phyloP scores from a whole-genome alignment of 2,888 invertebrate species.

The Microctonus hyperodae region DNA sequence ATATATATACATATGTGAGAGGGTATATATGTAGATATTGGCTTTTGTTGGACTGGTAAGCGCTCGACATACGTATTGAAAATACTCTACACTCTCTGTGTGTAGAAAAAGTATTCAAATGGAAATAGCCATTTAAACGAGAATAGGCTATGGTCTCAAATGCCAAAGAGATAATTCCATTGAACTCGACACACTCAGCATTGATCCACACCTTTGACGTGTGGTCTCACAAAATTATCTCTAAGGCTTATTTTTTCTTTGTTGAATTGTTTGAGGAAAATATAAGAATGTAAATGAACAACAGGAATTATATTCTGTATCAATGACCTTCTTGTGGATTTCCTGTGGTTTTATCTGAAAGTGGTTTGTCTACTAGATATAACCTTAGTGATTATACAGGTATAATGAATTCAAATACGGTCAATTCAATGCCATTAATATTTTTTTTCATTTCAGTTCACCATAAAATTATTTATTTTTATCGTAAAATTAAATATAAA shows the following conservation, averaged over 20 bases:
- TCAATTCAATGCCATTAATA: neutral
- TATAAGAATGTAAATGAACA: neutral
- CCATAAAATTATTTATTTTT: neutral
- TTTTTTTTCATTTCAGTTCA: neutral
- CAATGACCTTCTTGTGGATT: neutral
- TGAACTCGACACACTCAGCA: slow-evolving; percentile 14
- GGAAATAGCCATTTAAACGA: slow-evolving; percentile 37
- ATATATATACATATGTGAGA: neutral
- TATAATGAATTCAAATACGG: neutral
- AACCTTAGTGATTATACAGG: neutral
- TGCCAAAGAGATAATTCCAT: slow-evolving; percentile 22
- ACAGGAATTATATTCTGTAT: neutral
- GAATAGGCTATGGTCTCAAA: slow-evolving; percentile 33
- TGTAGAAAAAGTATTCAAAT: slow-evolving; percentile 36
- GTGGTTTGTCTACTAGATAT: neutral
- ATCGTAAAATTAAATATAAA: neutral
- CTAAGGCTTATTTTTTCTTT: neutral
- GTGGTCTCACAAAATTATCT: neutral
- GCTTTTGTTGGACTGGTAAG: slow-evolving; percentile 1
- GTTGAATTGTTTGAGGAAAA: neutral
- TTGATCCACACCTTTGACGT: slow-evolving; percentile 11
- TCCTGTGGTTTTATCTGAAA: neutral
- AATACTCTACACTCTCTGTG: slow-evolving; percentile 21
- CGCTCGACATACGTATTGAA: slow-evolving; percentile 14
- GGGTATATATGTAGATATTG: neutral